A percentile compares a stretch with the other conserved stretches of the same genome.
phyloP scores from a whole-genome alignment of 2,888 invertebrate species.

The Nymphalis polychloros region DNA sequence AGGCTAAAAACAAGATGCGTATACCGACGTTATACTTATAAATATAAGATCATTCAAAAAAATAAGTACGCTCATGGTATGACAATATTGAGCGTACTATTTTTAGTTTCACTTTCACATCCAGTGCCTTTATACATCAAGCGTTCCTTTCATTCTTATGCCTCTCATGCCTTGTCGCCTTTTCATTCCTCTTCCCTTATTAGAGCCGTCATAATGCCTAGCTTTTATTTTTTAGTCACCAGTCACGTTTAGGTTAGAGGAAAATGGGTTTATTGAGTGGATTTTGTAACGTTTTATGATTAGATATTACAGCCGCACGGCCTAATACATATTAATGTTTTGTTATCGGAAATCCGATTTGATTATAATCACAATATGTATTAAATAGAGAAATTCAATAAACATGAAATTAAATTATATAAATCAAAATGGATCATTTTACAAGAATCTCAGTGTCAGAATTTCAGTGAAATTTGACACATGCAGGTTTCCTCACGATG shows the following conservation, averaged over 20 bases:
- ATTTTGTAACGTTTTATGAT: slow-evolving; percentile 33
- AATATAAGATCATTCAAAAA: background rate
- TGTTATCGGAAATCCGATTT: background rate
- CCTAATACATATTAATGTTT: slow-evolving; percentile 26
- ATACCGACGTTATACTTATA: background rate
- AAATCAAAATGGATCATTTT: no score
- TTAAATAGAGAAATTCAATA: no score
- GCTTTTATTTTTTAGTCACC: slow-evolving; percentile 43
- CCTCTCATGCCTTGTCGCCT: slow-evolving; percentile 47
- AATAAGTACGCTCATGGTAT: background rate
- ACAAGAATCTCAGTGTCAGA: no score
- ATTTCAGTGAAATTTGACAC: no score
- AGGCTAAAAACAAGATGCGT: no score
- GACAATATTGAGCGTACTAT: background rate
- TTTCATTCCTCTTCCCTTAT: slow-evolving; percentile 48
- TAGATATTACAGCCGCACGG: slow-evolving; percentile 28
- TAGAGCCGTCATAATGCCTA: slow-evolving; percentile 50
- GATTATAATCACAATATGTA: no score
- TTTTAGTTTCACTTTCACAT: slow-evolving; percentile 22
- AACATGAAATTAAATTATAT: no score
- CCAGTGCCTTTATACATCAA: slow-evolving; percentile 15
- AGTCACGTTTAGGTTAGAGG: slow-evolving; percentile 41
- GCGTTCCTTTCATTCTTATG: slow-evolving; percentile 47
- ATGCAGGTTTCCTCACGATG: no score
- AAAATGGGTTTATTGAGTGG: slow-evolving; percentile 41